These are phyloP conservation scores for Drosophila kanapiae DNA, from an alignment of 1,140 invertebrate genomes.

Conservation along the genomic window DNA sequence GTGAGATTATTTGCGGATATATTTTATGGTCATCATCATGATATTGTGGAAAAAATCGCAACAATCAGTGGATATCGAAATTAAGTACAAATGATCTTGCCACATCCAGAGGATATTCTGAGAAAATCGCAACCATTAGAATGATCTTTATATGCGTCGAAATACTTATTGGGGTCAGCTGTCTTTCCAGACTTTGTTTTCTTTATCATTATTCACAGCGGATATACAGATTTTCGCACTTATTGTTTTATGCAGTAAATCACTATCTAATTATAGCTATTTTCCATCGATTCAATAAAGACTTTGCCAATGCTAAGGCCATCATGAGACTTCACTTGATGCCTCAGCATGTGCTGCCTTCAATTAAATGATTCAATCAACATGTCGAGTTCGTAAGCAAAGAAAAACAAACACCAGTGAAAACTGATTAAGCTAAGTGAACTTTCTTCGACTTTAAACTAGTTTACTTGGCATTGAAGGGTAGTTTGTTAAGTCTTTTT, in stretches of 20 bases:
- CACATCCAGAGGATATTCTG: neutral
- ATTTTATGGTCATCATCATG: conserved; percentile 39
- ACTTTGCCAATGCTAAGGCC: conserved; percentile 9
- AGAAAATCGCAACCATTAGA: neutral
- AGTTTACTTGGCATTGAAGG: neutral
- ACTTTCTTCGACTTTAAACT: neutral
- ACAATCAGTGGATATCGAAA: conserved; percentile 9
- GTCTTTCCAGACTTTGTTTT: conserved; percentile 1
- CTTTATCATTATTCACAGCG: neutral
- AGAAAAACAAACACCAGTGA: neutral
- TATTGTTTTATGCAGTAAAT: neutral
- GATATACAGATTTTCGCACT: neutral
- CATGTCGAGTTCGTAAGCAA: neutral
- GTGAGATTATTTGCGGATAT: conserved; percentile 46
- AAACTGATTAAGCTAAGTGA: conserved; percentile 21
- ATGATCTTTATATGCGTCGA: neutral
- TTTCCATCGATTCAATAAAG: neutral
- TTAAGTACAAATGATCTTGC: conserved; percentile 7
- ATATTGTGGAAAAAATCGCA: conserved; percentile 23
- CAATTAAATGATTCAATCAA: conserved; percentile 2
- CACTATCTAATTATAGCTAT: neutral
- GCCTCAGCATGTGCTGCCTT: neutral
- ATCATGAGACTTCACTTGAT: neutral
- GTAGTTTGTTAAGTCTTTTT: neutral
- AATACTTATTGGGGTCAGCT: neutral